phyloP scores from a whole-genome alignment of 2,888 invertebrate genomes.

The Drosophila trichaetosa region DNA sequence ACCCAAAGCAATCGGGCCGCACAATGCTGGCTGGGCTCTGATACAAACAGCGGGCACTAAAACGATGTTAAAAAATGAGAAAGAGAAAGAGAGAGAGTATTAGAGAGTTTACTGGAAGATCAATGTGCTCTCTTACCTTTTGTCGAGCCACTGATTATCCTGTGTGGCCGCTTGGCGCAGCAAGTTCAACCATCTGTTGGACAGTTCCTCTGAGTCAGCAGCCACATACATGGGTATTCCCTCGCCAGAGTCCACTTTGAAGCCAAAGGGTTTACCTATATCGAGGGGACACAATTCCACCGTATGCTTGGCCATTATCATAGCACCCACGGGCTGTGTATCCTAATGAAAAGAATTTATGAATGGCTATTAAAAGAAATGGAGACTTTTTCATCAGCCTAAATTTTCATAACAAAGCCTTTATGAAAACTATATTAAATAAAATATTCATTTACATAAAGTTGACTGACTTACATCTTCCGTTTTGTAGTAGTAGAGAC shows the following conservation, averaged over 20 bases:
- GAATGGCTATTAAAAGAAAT: neutral
- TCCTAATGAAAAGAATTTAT: conserved; percentile 86
- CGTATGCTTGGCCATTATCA: conserved; percentile 93
- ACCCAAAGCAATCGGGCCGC: conserved; percentile 96
- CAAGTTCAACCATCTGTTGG: conserved; percentile 91
- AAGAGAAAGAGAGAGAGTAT: conserved; percentile 10
- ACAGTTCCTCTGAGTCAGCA: conserved; percentile 90
- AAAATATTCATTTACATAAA: neutral
- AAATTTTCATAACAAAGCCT: neutral
- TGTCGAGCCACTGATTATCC: conserved; percentile 89
- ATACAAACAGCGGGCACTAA: conserved; percentile 91
- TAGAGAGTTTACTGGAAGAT: conserved; percentile 5
- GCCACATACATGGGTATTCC: conserved; percentile 91
- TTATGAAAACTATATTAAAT: neutral
- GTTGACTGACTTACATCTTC: conserved; percentile 89
- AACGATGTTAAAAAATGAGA: conserved; percentile 19
- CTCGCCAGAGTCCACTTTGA: conserved; percentile 89
- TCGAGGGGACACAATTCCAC: conserved; percentile 86
- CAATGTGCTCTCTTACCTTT: conserved; percentile 70
- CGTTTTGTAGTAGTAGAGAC: conserved; percentile 97
- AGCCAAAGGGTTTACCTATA: conserved; percentile 88
- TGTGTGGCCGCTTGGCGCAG: conserved; percentile 92
- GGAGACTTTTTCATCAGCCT: neutral
- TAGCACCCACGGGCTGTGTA: conserved; percentile 94
- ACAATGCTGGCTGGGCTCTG: conserved; percentile 92